These are phyloP conservation scores for Oophaga sylvatica DNA, from an alignment of 2,797 vertebrate genomes.

Conservation along the genomic window DNA sequence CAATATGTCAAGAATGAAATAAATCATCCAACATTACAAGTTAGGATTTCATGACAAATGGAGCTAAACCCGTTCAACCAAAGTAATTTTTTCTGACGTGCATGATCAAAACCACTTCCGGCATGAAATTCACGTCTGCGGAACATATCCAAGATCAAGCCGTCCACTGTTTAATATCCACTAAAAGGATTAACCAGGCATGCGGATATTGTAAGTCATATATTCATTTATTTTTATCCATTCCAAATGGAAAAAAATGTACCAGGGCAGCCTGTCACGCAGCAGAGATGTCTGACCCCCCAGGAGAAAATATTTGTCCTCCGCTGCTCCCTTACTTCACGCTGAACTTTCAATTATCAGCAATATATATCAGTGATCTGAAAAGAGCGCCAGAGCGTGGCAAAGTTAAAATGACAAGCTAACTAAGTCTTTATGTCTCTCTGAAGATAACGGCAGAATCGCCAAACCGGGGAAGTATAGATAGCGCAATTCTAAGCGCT, in stretches of 20 bases:
- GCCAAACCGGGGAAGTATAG: conserved; percentile 23
- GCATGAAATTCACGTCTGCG: neutral
- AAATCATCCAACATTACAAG: neutral
- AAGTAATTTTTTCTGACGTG: neutral
- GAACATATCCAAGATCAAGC: neutral
- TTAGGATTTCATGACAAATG: neutral
- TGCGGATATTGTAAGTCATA: neutral
- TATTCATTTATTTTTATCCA: neutral
- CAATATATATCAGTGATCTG: conserved; percentile 50
- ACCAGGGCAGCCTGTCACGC: neutral
- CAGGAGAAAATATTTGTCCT: conserved; percentile 54
- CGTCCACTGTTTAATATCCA: conserved; percentile 1
- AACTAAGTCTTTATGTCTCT: conserved; percentile 42
- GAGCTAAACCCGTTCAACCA: neutral
- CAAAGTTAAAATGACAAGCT: conserved; percentile 60
- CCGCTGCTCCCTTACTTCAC: conserved; percentile 39
- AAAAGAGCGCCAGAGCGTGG: conserved; percentile 35
- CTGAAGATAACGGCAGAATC: conserved; percentile 40
- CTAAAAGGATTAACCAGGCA: neutral
- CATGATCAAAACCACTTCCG: conserved; percentile 3
- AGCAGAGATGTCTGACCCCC: neutral
- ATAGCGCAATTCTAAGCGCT: conserved; percentile 33
- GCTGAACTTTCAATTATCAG: conserved; percentile 53
- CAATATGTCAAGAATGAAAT: too few relatives aligned
- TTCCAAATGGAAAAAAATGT: neutral